phyloP scores from a whole-genome alignment of 2,113 vertebrate genomes.

The Mystacornis crossleyi region DNA sequence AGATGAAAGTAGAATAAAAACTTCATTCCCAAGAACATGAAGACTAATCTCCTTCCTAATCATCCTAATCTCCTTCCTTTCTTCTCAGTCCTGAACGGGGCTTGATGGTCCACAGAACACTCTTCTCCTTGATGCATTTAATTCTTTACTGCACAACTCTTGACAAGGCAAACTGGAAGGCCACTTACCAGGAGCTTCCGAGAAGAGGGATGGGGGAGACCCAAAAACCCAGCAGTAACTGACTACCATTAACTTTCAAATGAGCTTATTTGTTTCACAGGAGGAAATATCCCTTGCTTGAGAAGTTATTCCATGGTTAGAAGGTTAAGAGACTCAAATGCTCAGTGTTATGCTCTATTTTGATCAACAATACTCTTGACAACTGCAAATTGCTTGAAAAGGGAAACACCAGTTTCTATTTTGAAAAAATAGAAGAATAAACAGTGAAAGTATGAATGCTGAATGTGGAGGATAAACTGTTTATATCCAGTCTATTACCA shows the following conservation, averaged over 20 bases:
- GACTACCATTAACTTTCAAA: neutral
- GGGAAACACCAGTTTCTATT: neutral
- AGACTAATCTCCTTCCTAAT: neutral
- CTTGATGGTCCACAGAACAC: neutral
- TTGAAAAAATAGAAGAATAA: neutral
- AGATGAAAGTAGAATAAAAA: neutral
- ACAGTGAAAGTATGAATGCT: neutral
- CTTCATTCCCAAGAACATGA: neutral
- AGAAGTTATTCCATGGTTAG: neutral
- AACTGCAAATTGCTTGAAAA: neutral
- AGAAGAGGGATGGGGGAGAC: neutral
- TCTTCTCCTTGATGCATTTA: neutral
- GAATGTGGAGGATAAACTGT: neutral
- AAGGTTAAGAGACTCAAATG: neutral
- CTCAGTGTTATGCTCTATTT: neutral
- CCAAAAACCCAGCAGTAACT: neutral
- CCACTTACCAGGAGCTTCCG: neutral
- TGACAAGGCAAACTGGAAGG: neutral
- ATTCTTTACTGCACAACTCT: neutral
- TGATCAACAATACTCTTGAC: neutral
- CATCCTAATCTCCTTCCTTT: no score
- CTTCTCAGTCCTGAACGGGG: neutral
- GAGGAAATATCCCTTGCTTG: neutral
- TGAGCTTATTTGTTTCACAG: neutral
- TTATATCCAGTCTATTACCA: neutral